A percentile compares a stretch with the other conserved stretches of the same genome.
These are phyloP conservation scores for Matsumurasca onukii DNA, from an alignment of 1,140 invertebrate genomes.

Conservation along the genomic window DNA sequence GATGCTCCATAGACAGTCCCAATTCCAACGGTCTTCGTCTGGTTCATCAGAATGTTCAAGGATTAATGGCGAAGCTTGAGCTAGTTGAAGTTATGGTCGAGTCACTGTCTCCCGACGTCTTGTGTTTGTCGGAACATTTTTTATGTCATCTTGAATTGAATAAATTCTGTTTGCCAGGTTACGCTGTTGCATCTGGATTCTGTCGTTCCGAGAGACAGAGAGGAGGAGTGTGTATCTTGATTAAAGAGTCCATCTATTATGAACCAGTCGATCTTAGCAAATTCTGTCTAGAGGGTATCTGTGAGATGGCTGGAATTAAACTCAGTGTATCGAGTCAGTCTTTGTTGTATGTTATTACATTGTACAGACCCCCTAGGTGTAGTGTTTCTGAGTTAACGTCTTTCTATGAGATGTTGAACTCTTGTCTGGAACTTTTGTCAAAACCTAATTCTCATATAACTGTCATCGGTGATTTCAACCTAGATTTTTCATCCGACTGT, in stretches of 20 bases:
- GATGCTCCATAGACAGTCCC: not conserved
- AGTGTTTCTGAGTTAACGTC: not conserved
- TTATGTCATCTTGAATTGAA: not conserved
- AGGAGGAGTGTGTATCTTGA: not conserved
- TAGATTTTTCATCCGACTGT: not conserved
- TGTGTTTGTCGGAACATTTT: not conserved
- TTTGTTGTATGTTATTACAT: not conserved
- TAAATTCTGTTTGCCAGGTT: not conserved
- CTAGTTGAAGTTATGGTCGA: not conserved
- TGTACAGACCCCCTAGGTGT: not conserved
- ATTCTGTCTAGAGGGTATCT: not conserved
- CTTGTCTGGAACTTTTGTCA: not conserved
- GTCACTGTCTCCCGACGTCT: not conserved
- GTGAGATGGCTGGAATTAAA: not conserved
- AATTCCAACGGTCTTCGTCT: not conserved
- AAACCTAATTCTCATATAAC: not conserved
- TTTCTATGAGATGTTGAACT: not conserved
- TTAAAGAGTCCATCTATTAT: not conserved
- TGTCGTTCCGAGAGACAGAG: not conserved
- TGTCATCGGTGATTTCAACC: not conserved
- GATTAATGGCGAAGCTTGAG: not conserved
- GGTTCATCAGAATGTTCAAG: not conserved
- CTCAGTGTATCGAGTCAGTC: not conserved
- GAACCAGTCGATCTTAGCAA: not conserved
- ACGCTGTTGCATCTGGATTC: not conserved